These are phyloP conservation scores for Pelobates cultripes DNA, from an alignment of 2,797 vertebrate species.

Conservation along the genomic window DNA sequence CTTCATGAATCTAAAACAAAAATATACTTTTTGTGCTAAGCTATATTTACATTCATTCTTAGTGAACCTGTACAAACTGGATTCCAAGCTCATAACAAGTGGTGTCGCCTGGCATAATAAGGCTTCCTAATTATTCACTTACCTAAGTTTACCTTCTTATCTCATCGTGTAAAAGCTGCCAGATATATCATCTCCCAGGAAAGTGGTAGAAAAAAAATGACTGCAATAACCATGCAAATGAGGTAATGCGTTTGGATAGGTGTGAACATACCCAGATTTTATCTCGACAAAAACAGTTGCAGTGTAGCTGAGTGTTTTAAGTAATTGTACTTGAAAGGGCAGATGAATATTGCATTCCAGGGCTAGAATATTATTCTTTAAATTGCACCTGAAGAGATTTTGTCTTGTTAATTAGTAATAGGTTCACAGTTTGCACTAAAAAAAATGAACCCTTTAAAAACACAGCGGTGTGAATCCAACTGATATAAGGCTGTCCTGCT, in stretches of 20 bases:
- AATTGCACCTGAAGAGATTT: constrained; percentile 49
- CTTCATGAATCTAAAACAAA: no score
- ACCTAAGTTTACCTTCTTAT: no score
- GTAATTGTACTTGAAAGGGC: constrained; percentile 49
- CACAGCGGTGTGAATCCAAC: constrained; percentile 44
- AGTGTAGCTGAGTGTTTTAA: constrained; percentile 11
- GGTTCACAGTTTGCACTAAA: constrained; percentile 49
- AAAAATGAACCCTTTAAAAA: constrained; percentile 55
- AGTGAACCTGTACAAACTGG: no score
- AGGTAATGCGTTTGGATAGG: background rate
- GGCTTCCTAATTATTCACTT: no score
- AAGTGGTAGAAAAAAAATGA: no score
- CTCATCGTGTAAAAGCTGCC: no score
- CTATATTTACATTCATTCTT: no score
- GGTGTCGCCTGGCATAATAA: no score
- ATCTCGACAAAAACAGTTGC: background rate
- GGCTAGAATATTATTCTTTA: constrained; percentile 44
- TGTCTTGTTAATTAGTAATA: constrained; percentile 55
- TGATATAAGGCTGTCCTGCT: constrained; percentile 46
- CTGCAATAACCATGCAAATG: no score
- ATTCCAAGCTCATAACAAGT: no score
- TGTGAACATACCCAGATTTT: background rate
- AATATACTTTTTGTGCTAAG: no score
- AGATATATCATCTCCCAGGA: no score
- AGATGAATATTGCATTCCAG: constrained; percentile 44